Conservation (phyloP, 2,888 invertebrate species). For the Stegana nigrithorax region DNA sequence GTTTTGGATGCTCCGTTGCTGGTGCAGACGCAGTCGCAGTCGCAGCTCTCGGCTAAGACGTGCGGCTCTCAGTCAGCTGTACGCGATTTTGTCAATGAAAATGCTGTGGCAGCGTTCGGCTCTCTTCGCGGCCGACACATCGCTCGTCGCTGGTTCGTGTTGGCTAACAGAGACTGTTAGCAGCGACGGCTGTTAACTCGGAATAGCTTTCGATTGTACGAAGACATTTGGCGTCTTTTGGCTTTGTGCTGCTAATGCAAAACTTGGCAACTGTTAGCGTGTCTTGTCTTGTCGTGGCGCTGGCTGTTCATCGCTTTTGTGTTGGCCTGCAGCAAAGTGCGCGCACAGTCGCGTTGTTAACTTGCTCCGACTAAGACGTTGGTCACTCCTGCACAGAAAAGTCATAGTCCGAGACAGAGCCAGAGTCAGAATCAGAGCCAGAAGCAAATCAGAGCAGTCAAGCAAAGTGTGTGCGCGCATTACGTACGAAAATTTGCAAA, state of each 20-base stretch:
- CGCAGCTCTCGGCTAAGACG: too few relatives aligned
- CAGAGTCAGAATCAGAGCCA: slow-evolving; percentile 43
- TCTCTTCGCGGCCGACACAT: too few relatives aligned
- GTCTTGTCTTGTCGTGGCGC: slow-evolving; percentile 26
- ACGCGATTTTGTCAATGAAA: slow-evolving; percentile 32
- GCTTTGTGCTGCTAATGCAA: slow-evolving; percentile 2
- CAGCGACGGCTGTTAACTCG: neutral
- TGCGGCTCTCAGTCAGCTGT: too few relatives aligned
- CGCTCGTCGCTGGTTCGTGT: too few relatives aligned
- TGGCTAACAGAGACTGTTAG: neutral
- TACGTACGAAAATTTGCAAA: slow-evolving; percentile 42
- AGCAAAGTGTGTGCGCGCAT: slow-evolving; percentile 33
- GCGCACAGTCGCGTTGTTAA: slow-evolving; percentile 54
- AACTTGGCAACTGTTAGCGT: slow-evolving; percentile 19
- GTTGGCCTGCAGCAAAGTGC: slow-evolving; percentile 38
- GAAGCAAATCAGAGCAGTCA: too few relatives aligned
- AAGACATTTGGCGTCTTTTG: neutral
- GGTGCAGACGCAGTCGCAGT: slow-evolving; percentile 26
- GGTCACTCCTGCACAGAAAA: slow-evolving; percentile 33
- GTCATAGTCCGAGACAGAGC: neutral
- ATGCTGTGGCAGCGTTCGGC: neutral
- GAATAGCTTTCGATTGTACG: neutral
- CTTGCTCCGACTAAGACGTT: slow-evolving; percentile 51
- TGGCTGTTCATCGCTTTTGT: slow-evolving; percentile 33
- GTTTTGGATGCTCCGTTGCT: neutral